phyloP scores from a whole-genome alignment of 2,888 invertebrate species.

The Leucozona laternaria region DNA sequence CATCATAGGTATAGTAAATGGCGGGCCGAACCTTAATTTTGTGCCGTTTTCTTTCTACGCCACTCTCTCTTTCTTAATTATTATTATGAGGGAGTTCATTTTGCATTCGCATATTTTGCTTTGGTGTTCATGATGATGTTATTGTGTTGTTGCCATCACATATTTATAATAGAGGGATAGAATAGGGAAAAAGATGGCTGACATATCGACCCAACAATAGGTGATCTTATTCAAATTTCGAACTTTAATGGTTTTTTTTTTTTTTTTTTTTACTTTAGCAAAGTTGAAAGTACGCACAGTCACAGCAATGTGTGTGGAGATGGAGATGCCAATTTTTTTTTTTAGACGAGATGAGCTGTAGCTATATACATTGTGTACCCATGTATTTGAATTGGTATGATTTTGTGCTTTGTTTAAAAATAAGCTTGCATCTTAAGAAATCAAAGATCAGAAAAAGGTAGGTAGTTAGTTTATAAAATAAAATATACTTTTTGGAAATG shows the following conservation, averaged over 20 bases:
- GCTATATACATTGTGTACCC: too few relatives aligned
- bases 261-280: neutral
- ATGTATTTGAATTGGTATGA: too few relatives aligned
- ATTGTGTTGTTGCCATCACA: conserved; percentile 54
- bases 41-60: conserved; percentile 46
- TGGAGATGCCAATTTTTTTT: neutral
- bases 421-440: too few relatives aligned
- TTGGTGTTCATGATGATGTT: conserved; percentile 14
- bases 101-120: conserved; percentile 58
- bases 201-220: conserved; percentile 57
- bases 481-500: too few relatives aligned
- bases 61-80: conserved; percentile 54
- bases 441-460: too few relatives aligned
- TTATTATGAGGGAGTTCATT: conserved; percentile 66
- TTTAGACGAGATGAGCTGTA: neutral
- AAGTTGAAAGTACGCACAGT: conserved; percentile 30
- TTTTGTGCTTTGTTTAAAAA: too few relatives aligned
- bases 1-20: conserved; percentile 29
- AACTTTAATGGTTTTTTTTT: conserved; percentile 43
- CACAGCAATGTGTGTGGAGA: neutral
- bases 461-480: too few relatives aligned
- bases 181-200: conserved; percentile 50
- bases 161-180: neutral
- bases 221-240: conserved; percentile 57
- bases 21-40: conserved; percentile 57